Conservation (phyloP, 2,113 vertebrate genomes). For the Azemiops feae region DNA sequence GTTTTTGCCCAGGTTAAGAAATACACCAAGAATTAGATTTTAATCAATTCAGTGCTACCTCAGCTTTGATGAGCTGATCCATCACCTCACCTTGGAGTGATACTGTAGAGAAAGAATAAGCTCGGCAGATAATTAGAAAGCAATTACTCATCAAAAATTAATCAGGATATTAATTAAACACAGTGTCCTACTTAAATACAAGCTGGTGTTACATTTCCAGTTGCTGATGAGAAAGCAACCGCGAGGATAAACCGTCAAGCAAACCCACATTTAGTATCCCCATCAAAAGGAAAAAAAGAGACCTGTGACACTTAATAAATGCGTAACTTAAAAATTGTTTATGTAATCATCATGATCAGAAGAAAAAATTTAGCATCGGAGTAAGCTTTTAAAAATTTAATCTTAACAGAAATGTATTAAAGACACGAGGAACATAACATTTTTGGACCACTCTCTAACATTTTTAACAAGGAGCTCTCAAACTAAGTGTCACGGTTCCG, state of each 20-base stretch:
- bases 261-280: not conserved
- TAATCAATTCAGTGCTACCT: constrained; percentile 45
- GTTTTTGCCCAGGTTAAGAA: not conserved
- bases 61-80: constrained; percentile 55
- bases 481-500: not conserved
- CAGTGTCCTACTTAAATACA: constrained; percentile 56
- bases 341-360: not conserved
- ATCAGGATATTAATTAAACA: constrained; percentile 63
- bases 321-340: not conserved
- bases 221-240: constrained; percentile 35
- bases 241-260: constrained; percentile 3
- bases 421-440: not conserved
- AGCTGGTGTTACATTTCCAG: constrained; percentile 42
- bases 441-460: not conserved
- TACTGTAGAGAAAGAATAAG: constrained; percentile 47
- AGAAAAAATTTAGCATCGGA: not conserved
- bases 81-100: constrained; percentile 33
- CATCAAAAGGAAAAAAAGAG: not conserved
- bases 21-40: constrained; percentile 33
- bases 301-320: not conserved
- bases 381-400: not conserved
- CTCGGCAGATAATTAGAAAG: constrained; percentile 42
- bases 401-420: not conserved
- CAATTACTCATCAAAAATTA: constrained; percentile 65
- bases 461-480: not conserved